These are phyloP conservation scores for Apteryx mantelli DNA, from an alignment of 2,113 vertebrate species.

Conservation along the genomic window DNA sequence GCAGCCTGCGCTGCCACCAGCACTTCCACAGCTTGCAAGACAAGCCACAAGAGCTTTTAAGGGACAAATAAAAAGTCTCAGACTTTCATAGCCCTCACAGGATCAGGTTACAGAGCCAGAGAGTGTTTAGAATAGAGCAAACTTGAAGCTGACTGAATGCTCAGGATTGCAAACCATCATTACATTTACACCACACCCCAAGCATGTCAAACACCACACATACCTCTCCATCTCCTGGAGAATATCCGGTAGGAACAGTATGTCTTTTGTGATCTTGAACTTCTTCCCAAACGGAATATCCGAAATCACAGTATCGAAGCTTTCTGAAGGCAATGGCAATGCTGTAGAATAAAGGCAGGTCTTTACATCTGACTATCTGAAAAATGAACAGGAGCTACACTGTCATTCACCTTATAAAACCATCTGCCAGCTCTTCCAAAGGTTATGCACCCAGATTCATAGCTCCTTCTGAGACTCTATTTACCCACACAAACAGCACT, in stretches of 20 bases:
- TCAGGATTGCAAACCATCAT: rapidly evolving
- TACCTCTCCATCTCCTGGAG: constrained; percentile 92
- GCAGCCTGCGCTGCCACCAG: rapidly evolving
- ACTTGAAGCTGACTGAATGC: background rate
- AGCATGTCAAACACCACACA: background rate
- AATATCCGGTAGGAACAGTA: constrained; percentile 76
- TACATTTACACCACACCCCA: background rate
- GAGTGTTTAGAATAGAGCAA: background rate
- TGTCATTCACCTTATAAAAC: background rate
- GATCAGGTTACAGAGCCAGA: background rate
- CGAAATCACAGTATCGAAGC: constrained; percentile 85
- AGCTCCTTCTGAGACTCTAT: background rate
- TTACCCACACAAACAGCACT: background rate
- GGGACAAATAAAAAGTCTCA: background rate
- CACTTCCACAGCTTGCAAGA: background rate
- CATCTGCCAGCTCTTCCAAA: background rate
- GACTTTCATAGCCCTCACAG: background rate
- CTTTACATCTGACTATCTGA: background rate
- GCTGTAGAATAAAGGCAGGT: constrained; percentile 68
- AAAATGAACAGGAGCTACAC: background rate
- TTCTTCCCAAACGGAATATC: constrained; percentile 95
- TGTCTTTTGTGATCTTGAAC: constrained; percentile 82
- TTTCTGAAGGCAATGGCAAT: constrained; percentile 81
- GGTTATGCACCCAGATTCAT: background rate
- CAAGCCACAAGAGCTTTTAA: background rate